phyloP scores from a whole-genome alignment of 2,797 vertebrate species.

The Poecilia velifera region DNA sequence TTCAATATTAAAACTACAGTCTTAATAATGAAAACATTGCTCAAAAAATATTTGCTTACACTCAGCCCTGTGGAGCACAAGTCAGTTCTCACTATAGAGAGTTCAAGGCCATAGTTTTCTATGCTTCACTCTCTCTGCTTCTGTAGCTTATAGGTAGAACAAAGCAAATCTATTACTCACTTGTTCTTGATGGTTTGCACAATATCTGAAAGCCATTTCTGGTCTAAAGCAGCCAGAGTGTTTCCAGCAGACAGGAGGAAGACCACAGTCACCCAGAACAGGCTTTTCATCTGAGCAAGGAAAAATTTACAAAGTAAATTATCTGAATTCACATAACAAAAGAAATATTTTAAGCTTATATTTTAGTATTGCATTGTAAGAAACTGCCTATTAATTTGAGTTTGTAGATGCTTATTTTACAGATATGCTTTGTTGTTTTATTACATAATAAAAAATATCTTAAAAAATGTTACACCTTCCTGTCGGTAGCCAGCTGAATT shows the following conservation, averaged over 20 bases:
- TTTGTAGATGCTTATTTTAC: not conserved
- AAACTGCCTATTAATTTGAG: not conserved
- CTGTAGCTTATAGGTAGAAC: not conserved
- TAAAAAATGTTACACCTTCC: constrained; percentile 5
- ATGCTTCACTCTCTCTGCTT: not conserved
- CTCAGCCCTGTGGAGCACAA: no score
- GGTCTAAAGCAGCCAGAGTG: constrained; percentile 3
- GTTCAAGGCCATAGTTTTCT: no score
- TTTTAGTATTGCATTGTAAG: not conserved
- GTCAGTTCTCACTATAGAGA: no score
- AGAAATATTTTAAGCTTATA: not conserved
- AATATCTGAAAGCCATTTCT: constrained; percentile 9
- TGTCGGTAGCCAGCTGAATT: not conserved
- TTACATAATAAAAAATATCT: not conserved
- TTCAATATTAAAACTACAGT: no score
- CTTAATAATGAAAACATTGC: no score
- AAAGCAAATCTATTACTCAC: not conserved
- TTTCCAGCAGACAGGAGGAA: constrained; percentile 15
- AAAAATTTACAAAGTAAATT: not conserved
- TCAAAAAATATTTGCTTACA: no score
- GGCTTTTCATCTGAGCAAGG: constrained; percentile 23
- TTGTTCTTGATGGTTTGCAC: constrained; percentile 6
- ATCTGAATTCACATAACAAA: not conserved
- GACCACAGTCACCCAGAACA: constrained; percentile 3
- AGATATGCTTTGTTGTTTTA: not conserved